Evolutionary conservation across 2,888 invertebrate genomes (phyloP).

Genomic region (Lydus trimaculatus): DNA sequence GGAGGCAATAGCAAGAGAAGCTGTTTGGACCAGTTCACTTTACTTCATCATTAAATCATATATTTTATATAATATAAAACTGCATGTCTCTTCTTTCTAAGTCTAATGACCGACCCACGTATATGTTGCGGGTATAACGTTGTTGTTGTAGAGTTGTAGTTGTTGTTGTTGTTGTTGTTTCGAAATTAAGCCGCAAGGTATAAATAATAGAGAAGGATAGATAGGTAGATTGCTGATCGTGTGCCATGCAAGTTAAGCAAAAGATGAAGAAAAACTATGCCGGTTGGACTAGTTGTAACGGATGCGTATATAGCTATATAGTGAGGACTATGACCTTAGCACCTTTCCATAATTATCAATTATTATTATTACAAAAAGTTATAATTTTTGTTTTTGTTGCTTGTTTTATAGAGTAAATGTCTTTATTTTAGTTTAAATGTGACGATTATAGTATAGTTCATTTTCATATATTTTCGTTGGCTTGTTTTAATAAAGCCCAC

Average conservation of each 20-base stretch:
- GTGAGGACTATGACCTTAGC: neutral
- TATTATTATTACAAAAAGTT: neutral
- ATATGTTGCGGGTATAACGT: conserved; percentile 19
- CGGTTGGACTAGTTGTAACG: conserved; percentile 8
- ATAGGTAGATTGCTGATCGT: conserved; percentile 24
- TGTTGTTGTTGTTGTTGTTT: conserved; percentile 9
- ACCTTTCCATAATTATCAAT: conserved; percentile 19
- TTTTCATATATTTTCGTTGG: neutral
- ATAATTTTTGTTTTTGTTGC: neutral
- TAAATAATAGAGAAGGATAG: conserved; percentile 3
- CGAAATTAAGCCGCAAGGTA: neutral
- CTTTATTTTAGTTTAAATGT: too few relatives aligned
- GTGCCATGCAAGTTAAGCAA: conserved; percentile 1
- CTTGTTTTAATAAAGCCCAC: neutral
- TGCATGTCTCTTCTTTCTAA: conserved; percentile 35
- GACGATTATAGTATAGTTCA: too few relatives aligned
- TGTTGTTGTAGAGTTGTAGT: neutral
- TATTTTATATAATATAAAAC: conserved; percentile 35
- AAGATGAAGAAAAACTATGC: conserved; percentile 10
- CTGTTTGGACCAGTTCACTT: conserved; percentile 45
- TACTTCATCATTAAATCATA: conserved; percentile 45
- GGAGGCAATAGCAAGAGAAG: conserved; percentile 31
- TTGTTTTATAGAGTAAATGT: too few relatives aligned
- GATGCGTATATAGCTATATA: conserved; percentile 16
- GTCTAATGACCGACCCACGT: conserved; percentile 48